Evolutionary conservation across 2,113 vertebrate genomes (phyloP).

Genomic region (Paramisgurnus dabryanus): DNA sequence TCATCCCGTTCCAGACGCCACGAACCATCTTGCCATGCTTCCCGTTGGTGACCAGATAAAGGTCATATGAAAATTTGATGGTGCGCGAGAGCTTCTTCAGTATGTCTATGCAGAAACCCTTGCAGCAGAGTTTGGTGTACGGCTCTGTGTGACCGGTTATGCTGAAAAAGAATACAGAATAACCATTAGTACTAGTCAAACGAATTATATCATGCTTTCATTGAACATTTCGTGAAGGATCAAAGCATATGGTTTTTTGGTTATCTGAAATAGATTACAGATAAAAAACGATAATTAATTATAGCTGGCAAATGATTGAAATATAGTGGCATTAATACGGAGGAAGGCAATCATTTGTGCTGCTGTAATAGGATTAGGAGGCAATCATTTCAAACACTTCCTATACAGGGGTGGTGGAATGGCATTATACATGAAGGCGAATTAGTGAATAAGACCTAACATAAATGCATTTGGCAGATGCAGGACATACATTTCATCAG

Average conservation of each 20-base stretch:
- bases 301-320: conserved; percentile 1
- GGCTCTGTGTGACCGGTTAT: conserved; percentile 75
- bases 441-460: too few species aligned
- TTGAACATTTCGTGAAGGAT: conserved; percentile 15
- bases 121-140: conserved; percentile 96
- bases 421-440: neutral
- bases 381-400: neutral
- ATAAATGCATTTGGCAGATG: too few species aligned
- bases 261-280: conserved; percentile 17
- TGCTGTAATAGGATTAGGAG: conserved; percentile 23
- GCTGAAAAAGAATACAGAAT: conserved; percentile 55
- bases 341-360: neutral
- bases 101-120: conserved; percentile 98
- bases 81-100: conserved; percentile 92
- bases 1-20: conserved; percentile 97
- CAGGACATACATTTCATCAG: too few species aligned
- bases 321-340: conserved; percentile 8
- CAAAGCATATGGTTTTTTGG: neutral
- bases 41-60: conserved; percentile 96
- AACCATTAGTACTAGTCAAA: neutral
- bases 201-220: neutral
- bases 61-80: conserved; percentile 96
- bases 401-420: neutral
- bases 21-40: conserved; percentile 94
- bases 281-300: conserved; percentile 16